Evolutionary conservation across 1,140 invertebrate genomes (phyloP).

Genomic region (Halictus rubicundus): DNA sequence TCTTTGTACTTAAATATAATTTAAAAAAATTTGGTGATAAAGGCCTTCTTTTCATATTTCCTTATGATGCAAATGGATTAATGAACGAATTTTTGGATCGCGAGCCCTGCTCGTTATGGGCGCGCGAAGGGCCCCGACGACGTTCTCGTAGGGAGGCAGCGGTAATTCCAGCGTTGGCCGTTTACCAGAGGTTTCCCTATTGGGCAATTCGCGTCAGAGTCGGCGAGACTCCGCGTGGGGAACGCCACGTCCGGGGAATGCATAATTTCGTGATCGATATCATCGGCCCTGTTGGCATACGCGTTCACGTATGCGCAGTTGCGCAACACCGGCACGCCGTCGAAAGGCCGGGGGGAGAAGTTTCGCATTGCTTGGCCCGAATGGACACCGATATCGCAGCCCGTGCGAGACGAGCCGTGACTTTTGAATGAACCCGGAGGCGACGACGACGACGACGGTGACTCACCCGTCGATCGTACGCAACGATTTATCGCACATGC

Average conservation of each 20-base stretch:
- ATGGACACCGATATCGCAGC: conserved; percentile 35
- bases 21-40: too few species aligned
- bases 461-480: conserved; percentile 47
- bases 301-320: conserved; percentile 35
- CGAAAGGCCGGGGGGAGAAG: neutral
- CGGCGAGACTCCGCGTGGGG: conserved; percentile 23
- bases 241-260: conserved; percentile 22
- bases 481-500: neutral
- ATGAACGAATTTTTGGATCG: too few species aligned
- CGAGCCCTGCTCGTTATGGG: too few species aligned
- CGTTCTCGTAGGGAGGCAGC: neutral
- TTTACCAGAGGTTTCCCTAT: neutral
- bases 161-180: neutral
- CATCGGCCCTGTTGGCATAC: conserved; percentile 45
- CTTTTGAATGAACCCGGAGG: conserved; percentile 53
- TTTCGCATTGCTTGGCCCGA: conserved; percentile 19
- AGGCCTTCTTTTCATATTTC: too few species aligned
- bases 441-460: conserved; percentile 21
- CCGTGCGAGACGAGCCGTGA: conserved; percentile 38
- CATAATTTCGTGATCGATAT: conserved; percentile 54
- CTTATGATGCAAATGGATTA: too few species aligned
- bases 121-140: too few species aligned
- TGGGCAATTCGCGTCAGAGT: neutral
- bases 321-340: conserved; percentile 20
- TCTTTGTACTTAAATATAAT: too few species aligned